Evolutionary conservation across 2,113 vertebrate species (phyloP), one percentile per base, ranked within the genome.

Genomic region (Campylorhamphus procurvoides): DNA sequence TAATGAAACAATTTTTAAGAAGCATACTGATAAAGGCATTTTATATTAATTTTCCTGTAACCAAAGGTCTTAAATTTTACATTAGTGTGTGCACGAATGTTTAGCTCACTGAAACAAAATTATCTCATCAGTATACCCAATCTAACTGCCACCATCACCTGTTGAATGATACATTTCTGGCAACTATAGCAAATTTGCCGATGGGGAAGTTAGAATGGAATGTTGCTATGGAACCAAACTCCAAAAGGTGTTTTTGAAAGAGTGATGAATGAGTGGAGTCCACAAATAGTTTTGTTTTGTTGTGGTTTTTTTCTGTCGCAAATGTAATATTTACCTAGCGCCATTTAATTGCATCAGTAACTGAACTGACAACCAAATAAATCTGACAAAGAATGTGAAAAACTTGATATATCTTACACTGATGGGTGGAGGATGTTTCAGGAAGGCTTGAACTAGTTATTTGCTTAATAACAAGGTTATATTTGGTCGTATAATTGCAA

Each of bases 371-470:
- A 96, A 91, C 80, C 46, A 87, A 95, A 94, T 96, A 96, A 96
- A 94, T 94, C 82, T 92, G 92, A 88, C 31, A 89, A 94, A 87
- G 95, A 96, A 96, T 97, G 95, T 87, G 46, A 79, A 95, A 95
- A 93, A 78, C 84, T 40, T 79, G 13, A 68, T 84, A 22, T 64
- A 46, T 68, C 7, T 13, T 52, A 74, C 24, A 50, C 46, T 60
- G 39, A 46, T 47, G 90, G 86, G 87, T 94, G 87, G 86, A 83
- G 83, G 68, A 91, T 44, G 85, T 82, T 95, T 95, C 71, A 88
- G 49, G 37, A 56, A 93, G 47, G 24, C 59, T 90, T 77, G 37
- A 93, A 76, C 74, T 88, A 84, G 79, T 83, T 89, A 94, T 95
- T 96, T 93, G 49, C 74, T 84, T 91, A 96, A 96, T 94, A 88